Evolutionary conservation across 2,888 invertebrate species (phyloP), one percentile per base, ranked within the genome.

Genomic region (Drosophila formosana): DNA sequence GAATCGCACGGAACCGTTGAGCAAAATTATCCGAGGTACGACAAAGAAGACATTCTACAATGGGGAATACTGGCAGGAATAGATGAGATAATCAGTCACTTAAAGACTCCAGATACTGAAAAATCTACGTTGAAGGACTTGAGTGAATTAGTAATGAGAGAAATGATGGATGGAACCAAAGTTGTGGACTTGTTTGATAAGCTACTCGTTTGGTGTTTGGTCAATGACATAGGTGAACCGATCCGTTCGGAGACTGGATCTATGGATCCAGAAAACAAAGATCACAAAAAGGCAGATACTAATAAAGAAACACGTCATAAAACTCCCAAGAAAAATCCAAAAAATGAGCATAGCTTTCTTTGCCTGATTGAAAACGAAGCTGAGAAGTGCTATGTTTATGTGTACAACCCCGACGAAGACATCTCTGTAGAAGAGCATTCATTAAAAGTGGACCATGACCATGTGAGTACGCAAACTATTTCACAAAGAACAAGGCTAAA

Each of bases 321-420:
- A 18, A 18, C 1, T 18, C 18, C 5, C 3, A 28, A 3, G 32
- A 32, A 49, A 18, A 3, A 3, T 4, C 3, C 1, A 11, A 4
- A 3, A n/a, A 7, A n/a, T 3, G 39, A 52, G 4, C 11, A 9
- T 18, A 70, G 71, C 25, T 61, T 30, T 4, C 18, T 71, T 9
- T 72, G 72, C 25, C 0, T 71, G 4, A 65, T 57, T 1, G 72
- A 72, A 32, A 61, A 62, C n/a, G 0, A 0, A 0, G 3, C n/a
- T 2, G n/a, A 23, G 0, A 57, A 53, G 43, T 72, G 72, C 25
- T 65, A 61, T 23, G 1, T 0, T 0, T 72, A 72, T 32, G 8
- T 0, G 1, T 72, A 65, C 25, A 0, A 25, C 0, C 1, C n/a
- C 5, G 13, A 50, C 9, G 5, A 3, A 8, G 57, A 71, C 1